phyloP scores from a whole-genome alignment of 2,888 invertebrate genomes.

The Corbicula japonica region DNA sequence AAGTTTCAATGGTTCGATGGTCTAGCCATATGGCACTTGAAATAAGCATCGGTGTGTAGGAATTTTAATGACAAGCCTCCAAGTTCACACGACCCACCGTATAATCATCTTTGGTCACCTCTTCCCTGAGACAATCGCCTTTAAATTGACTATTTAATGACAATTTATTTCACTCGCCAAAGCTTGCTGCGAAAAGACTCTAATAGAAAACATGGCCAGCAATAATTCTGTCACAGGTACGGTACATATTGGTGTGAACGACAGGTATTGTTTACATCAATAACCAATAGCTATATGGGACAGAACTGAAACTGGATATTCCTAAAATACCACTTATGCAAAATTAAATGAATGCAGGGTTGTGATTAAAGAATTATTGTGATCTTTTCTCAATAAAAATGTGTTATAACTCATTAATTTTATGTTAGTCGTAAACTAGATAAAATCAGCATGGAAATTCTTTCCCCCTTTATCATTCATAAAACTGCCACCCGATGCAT shows the following conservation, averaged over 20 bases:
- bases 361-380: conserved; percentile 15
- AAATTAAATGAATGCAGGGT: conserved; percentile 15
- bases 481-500: background rate
- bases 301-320: background rate
- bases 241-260: conserved; percentile 7
- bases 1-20: too few species aligned
- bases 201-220: background rate
- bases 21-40: conserved; percentile 35
- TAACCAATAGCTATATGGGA: background rate
- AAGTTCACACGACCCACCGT: conserved; percentile 9
- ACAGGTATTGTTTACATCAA: too few species aligned
- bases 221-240: background rate
- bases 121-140: conserved; percentile 3
- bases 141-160: conserved; percentile 13
- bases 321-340: conserved; percentile 2
- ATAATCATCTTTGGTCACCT: conserved; percentile 16
- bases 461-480: conserved; percentile 17
- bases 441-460: conserved; percentile 20
- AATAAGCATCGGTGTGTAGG: conserved; percentile 21
- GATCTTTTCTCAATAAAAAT: conserved; percentile 15
- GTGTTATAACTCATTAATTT: conserved; percentile 35
- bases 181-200: background rate
- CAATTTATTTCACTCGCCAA: conserved; percentile 10
- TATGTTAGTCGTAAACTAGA: conserved; percentile 13
- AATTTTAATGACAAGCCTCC: conserved; percentile 21